Percentiles rank a stretch among this genome's conserved stretches.
phyloP scores from a whole-genome alignment of 1,140 invertebrate species.

The Platyscapa corneri region DNA sequence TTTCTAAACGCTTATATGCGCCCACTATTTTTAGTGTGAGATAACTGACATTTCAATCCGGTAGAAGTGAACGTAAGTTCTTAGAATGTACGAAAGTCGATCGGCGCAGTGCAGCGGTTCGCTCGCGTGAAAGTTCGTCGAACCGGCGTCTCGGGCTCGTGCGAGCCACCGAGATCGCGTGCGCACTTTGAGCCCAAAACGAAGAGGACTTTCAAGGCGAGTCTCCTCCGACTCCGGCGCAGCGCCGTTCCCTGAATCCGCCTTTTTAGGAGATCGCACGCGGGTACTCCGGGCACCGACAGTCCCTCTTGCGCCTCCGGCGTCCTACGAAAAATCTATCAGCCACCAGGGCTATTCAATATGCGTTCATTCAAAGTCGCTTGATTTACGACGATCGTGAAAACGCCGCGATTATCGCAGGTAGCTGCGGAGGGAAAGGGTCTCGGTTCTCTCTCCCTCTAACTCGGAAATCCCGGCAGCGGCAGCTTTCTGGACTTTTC shows the following conservation, averaged over 20 bases:
- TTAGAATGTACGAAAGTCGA: slow-evolving; percentile 53
- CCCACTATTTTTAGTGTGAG: slow-evolving; percentile 50
- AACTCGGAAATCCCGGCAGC: not conserved
- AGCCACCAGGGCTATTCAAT: not conserved
- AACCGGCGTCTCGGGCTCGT: slow-evolving; percentile 16
- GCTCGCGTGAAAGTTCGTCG: slow-evolving; percentile 51
- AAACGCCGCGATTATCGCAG: slow-evolving; percentile 30
- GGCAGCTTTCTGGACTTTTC: slow-evolving; percentile 28
- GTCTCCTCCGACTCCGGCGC: not conserved
- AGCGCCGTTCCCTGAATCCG: slow-evolving; percentile 11
- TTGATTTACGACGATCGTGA: slow-evolving; percentile 33
- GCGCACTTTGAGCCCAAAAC: not conserved
- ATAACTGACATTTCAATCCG: slow-evolving; percentile 55
- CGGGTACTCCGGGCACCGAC: not conserved
- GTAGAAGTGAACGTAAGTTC: slow-evolving; percentile 52
- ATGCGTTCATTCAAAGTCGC: not conserved
- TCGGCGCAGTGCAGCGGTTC: slow-evolving; percentile 18
- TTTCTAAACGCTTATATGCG: slow-evolving; percentile 51
- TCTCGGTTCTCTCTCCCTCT: not conserved
- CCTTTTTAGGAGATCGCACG: slow-evolving; percentile 24
- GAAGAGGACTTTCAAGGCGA: slow-evolving; percentile 12
- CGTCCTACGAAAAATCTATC: slow-evolving; percentile 27
- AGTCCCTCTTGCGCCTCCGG: not conserved
- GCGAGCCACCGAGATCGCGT: not conserved
- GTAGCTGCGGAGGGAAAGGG: not conserved